These are phyloP conservation scores for Varecia variegata DNA, from an alignment of 2,797 vertebrate species.

Conservation along the genomic window DNA sequence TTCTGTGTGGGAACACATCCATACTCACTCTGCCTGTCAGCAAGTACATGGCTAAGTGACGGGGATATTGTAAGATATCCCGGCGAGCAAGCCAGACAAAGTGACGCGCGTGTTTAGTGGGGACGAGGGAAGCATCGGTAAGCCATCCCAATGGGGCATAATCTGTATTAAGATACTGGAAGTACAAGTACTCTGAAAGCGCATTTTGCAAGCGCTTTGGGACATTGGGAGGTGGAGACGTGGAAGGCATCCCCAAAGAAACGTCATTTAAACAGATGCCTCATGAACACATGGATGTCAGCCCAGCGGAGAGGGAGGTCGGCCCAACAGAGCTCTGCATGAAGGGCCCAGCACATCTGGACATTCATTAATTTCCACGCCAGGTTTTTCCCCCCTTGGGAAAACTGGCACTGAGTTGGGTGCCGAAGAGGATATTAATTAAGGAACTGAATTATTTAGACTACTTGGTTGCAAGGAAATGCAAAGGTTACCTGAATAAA, in stretches of 20 bases:
- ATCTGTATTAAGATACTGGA: not conserved
- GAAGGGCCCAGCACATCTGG: not conserved
- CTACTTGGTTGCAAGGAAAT: not conserved
- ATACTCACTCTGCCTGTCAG: not conserved
- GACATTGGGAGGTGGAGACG: not conserved
- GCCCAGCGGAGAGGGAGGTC: not conserved
- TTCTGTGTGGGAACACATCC: not conserved
- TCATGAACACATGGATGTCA: rapidly evolving
- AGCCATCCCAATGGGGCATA: not conserved
- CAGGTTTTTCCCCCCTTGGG: not conserved
- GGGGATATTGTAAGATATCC: not conserved
- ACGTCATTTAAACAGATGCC: not conserved
- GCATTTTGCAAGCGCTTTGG: not conserved
- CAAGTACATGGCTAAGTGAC: not conserved
- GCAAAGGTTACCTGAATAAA: not conserved
- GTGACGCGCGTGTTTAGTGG: not conserved
- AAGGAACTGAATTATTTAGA: conserved; percentile 2
- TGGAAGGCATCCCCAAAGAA: not conserved
- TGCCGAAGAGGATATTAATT: not conserved
- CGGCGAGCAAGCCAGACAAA: not conserved
- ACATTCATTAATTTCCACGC: not conserved
- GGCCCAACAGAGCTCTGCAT: not conserved
- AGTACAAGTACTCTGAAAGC: not conserved
- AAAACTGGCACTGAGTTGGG: not conserved
- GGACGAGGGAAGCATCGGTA: not conserved